These are phyloP conservation scores for Saimiri boliviensis DNA, from an alignment of 2,113 vertebrate genomes.

Conservation along the genomic window DNA sequence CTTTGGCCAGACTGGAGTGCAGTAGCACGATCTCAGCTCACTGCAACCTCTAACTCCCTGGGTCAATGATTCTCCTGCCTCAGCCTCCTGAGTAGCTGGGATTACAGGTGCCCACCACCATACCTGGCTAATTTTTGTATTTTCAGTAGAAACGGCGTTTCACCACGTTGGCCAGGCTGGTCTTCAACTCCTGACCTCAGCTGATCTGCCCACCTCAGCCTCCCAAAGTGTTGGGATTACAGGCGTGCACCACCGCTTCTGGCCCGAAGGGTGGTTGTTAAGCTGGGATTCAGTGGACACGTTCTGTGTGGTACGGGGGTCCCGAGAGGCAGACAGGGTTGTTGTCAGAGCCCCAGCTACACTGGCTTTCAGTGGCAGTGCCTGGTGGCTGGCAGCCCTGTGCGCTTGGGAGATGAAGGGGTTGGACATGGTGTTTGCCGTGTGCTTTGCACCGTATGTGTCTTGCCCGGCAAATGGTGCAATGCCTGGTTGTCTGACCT, in stretches of 20 bases:
- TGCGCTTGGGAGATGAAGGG: not conserved
- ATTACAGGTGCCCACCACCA: too few species aligned
- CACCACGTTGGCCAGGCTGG: too few species aligned
- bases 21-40: rapidly evolving
- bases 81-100: too few species aligned
- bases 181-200: too few species aligned
- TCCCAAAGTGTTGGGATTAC: too few species aligned
- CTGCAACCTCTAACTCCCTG: too few species aligned
- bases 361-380: not conserved
- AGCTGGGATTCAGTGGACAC: not conserved
- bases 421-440: not conserved
- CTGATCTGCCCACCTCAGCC: rapidly evolving
- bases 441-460: not conserved
- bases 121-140: too few species aligned
- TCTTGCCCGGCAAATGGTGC: not conserved
- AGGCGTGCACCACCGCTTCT: too few species aligned
- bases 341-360: not conserved
- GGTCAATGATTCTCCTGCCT: too few species aligned
- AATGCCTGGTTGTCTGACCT: not conserved
- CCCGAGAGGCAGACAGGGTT: not conserved
- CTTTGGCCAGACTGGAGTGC: too few species aligned
- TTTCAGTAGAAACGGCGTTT: too few species aligned
- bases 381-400: not conserved
- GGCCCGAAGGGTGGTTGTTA: not conserved
- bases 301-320: not conserved